phyloP scores from a whole-genome alignment of 2,797 vertebrate species.

The Halcyon badia region DNA sequence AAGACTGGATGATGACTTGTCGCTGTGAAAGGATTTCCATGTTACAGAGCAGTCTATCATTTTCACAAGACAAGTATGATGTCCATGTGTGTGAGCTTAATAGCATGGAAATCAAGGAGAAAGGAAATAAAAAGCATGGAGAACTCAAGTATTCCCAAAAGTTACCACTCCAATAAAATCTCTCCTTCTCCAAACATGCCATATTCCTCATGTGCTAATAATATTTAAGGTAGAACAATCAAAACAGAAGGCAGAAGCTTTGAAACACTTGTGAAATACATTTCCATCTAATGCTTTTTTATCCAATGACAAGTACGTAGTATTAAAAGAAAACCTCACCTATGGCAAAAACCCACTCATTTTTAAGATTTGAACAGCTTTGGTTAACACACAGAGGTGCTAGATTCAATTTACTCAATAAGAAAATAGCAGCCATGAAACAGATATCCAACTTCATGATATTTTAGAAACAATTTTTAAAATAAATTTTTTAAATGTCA shows the following conservation, averaged over 20 bases:
- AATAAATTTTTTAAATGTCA: neutral
- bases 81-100: neutral
- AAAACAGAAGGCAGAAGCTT: constrained; percentile 10
- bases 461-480: neutral
- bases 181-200: neutral
- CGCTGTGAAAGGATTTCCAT: neutral
- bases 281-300: neutral
- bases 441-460: neutral
- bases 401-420: neutral
- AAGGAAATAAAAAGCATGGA: neutral
- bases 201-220: neutral
- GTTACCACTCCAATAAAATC: neutral
- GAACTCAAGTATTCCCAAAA: neutral
- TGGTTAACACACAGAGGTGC: neutral
- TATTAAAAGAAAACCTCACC: neutral
- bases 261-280: neutral
- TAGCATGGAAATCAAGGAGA: neutral
- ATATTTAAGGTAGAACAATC: neutral
- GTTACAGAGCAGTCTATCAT: neutral
- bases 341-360: neutral
- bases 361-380: neutral
- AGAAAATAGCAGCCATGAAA: neutral
- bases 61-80: neutral
- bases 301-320: neutral
- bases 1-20: neutral